Evolutionary conservation across 2,888 invertebrate genomes (phyloP), one percentile per base, ranked within the genome.

Genomic region (Thereva nobilitata): DNA sequence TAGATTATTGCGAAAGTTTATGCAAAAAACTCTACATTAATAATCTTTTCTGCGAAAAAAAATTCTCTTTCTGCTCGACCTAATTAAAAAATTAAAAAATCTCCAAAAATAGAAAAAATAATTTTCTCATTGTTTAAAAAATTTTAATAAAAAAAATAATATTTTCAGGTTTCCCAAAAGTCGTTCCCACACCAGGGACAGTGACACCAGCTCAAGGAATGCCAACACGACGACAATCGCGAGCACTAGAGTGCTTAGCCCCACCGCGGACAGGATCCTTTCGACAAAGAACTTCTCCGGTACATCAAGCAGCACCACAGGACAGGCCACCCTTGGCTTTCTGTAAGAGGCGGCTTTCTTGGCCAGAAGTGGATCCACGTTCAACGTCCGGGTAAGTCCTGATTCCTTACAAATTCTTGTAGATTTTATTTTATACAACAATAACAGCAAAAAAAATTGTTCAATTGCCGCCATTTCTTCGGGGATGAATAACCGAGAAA

Each of bases 341-440:
- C 77, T 92, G 92, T 79, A 87, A 89, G 72, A 83, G 92, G 59
- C 84, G 92, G 54, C 84, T 89, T 42, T 91, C 91, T 42, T 92
- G 92, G 92, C 92, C 92, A 6, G 92, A 92, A 80, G 89, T 92
- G 68, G 92, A 92, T 79, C 90, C 89, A 75, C 89, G 90, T 71
- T 89, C 91, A 54, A 88, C 89, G 72, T 92, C 92, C 5, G 92
- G 92, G 92, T 92, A 82, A 88, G 87, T 82, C 44, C 41, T 35
- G 4, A 8, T 5, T 42, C 37, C 6, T 35, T 7, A 10, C 7
- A 5, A 37, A 3, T 44, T 44, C 5, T 42, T 40, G 45, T 12
- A 12, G 10, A 9, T 6, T 57, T 41, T 35, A 12, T 8, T 38
- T 57, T 47, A 47, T 47, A 8, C 40, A 4, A 47, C 23, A 54